phyloP scores from a whole-genome alignment of 37 sponge, comb jelly and placozoan species.

The Dysidea cf. avara region DNA sequence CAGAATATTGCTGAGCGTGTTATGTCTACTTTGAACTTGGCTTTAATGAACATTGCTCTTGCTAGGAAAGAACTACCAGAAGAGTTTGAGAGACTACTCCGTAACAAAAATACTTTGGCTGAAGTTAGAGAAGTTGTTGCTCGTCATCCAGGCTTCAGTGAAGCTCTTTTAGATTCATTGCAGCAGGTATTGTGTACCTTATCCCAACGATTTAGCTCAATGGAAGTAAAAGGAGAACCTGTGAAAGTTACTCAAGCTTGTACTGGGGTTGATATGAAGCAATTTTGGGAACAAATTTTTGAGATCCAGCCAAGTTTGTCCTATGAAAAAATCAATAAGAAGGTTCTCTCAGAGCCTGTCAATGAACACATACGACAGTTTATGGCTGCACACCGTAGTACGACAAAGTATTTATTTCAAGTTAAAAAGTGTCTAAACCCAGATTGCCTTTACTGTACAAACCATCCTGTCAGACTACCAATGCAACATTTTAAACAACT shows the following conservation, averaged over 20 bases:
- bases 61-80: neutral
- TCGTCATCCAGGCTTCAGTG: neutral
- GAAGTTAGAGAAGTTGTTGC: constrained; percentile 1
- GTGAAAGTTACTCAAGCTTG: neutral
- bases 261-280: neutral
- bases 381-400: constrained; percentile 11
- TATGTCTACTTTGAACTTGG: constrained; percentile 14
- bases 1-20: constrained; percentile 20
- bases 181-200: neutral
- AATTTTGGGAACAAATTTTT: neutral
- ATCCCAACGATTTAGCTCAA: neutral
- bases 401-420: constrained; percentile 21
- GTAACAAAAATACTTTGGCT: neutral
- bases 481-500: constrained; percentile 7
- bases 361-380: constrained; percentile 10
- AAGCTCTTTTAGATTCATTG: neutral
- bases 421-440: constrained; percentile 9
- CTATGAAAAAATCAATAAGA: neutral
- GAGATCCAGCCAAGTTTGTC: constrained; percentile 1
- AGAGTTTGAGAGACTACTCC: neutral
- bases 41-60: constrained; percentile 3
- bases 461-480: constrained; percentile 15
- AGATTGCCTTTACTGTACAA: constrained; percentile 17
- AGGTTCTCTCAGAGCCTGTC: neutral
- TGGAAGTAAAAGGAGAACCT: constrained; percentile 5